Evolutionary conservation across 2,888 invertebrate species (phyloP), one percentile per base, ranked within the genome.

Genomic region (Saturnia japonica): DNA sequence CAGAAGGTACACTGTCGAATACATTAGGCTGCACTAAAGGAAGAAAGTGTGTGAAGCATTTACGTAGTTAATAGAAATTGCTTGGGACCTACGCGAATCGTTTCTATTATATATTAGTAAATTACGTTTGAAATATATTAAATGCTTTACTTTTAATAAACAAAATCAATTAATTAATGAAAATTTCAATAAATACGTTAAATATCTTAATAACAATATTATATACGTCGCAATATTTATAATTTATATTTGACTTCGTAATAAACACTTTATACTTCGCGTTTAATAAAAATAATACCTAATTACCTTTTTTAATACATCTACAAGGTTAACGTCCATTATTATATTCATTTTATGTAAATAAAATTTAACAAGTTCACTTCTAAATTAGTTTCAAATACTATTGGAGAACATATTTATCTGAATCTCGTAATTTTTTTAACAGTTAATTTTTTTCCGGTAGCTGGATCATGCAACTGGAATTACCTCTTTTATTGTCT

Each of bases 301-400:
- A 9, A 25, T 28, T 78, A 88, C 89, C 80, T 78, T 70, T 60
- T 67, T 40, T 60, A 88, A 75, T 28, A 82, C 43, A 3, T 77
- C 70, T 47, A 54, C 70, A 22, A 87, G 70, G 40, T 64, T 64
- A 19, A 64, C n/a, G 40, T 40, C 40, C 1, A 40, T 64, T 40
- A 19, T 54, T 3, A 81, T 76, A 47, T 77, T 67, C 14, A 84
- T 74, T 71, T 74, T 76, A 3, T 88, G 88, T 0, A 85, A n/a
- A 45, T 70, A 77, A 1, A n/a, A 84, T 71, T 22, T 0, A 28
- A 83, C 78, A 67, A 71, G 72, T 60, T 75, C 1, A 0, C 3
- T 0, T 0, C 0, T 34, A 6, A 84, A 68, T 3, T 47, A 74
- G n/a, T 0, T 72, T 9, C 0, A 74, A n/a, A n/a, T 68, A n/a